Evolutionary conservation across 2,797 vertebrate species (phyloP), one percentile per base, ranked within the genome.

Genomic region (Rhynchonycteris naso): DNA sequence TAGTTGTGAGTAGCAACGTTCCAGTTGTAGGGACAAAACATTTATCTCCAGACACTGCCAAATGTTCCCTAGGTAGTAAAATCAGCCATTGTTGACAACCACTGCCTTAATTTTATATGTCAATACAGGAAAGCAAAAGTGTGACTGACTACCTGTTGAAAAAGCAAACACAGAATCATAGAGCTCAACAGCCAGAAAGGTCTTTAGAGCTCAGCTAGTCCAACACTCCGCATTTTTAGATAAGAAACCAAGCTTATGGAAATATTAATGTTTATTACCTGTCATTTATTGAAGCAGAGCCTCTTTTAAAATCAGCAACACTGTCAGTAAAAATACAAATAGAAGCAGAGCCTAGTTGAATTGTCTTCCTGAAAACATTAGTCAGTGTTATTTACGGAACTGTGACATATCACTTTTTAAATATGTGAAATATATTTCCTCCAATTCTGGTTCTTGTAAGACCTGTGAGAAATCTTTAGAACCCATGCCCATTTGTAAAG

Each of bases 181-280:
- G 69, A 52, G 72, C 69, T 81, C n/a, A 59, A 43, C 13, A 47
- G 30, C 30, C 22, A 81, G 30, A 92, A 63, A 86, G 68, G 47
- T 76, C 18, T 65, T 59, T 26, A 90, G 30, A 76, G 35, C 63
- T 82, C 69, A 82, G n/a, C n/a, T 58, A 65, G 61, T 33, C 35
- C 47, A 65, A 50, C 47, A 61, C 28, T 66, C 52, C n/a, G 16
- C 33, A 63, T 76, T 96, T 92, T 90, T 43, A 90, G 69, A 38
- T 76, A 54, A 85, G 54, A 92, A 94, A 65, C 13, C n/a, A 88
- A 22, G 65, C 52, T 90, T 81, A 86, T 1, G n/a, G 50, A 81
- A 96, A 94, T 86, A 81, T 38, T 83, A 71, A 58, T 69, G 61
- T 86, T 94, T 94, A 58, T 59, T 86, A 21, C 47, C 35, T 86